phyloP scores from a whole-genome alignment of 2,113 vertebrate genomes.

The Campylomormyrus numenius region DNA sequence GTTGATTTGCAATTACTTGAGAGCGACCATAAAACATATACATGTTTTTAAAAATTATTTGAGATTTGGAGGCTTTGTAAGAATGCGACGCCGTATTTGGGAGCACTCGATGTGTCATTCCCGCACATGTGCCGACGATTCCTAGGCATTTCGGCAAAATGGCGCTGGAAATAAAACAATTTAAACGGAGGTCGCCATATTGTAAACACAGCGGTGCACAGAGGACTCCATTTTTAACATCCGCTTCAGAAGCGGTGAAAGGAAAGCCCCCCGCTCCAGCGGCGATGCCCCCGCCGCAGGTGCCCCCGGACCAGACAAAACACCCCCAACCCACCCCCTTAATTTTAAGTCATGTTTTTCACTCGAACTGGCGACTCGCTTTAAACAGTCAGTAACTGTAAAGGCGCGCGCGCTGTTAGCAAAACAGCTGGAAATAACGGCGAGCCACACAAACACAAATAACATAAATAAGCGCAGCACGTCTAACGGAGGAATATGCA shows the following conservation, averaged over 20 bases:
- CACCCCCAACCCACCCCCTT: neutral
- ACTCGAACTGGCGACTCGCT: neutral
- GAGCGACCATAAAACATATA: neutral
- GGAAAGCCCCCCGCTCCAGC: neutral
- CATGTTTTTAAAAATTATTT: neutral
- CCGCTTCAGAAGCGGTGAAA: neutral
- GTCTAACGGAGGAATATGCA: neutral
- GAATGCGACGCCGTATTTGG: neutral
- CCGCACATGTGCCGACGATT: neutral
- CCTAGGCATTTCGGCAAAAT: slow-evolving; percentile 65
- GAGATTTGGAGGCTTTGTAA: neutral
- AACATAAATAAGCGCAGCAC: neutral
- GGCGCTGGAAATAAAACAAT: slow-evolving; percentile 76
- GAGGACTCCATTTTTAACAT: slow-evolving; percentile 52
- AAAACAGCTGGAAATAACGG: neutral
- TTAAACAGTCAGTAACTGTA: neutral
- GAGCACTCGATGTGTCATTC: neutral
- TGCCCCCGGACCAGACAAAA: neutral
- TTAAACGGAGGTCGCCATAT: slow-evolving; percentile 86
- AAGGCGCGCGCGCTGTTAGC: neutral
- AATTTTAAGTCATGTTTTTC: neutral
- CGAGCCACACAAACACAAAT: neutral
- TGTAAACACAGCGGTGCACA: slow-evolving; percentile 70
- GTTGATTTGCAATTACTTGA: neutral
- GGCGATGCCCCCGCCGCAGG: neutral